Evolutionary conservation across 2,888 invertebrate species (phyloP).

Genomic region (Drosophila tripunctata): DNA sequence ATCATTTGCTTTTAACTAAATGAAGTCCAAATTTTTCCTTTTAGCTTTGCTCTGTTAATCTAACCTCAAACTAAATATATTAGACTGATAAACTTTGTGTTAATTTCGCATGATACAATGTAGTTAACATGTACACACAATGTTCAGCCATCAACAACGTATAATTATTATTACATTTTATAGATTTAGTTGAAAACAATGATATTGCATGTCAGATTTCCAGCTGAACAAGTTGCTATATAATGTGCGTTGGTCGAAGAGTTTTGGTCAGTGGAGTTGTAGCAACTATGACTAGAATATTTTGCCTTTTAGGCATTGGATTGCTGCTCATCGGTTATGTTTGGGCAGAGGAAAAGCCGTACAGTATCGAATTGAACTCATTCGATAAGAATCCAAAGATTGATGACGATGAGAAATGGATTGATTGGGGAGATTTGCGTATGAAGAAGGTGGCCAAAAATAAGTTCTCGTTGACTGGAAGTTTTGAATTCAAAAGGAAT

Average conservation of each 20-base stretch:
- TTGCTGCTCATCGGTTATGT: slow-evolving; percentile 22
- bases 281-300: slow-evolving; percentile 35
- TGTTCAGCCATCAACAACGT: slow-evolving; percentile 13
- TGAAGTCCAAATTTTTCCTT: too few relatives aligned
- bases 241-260: neutral
- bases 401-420: slow-evolving; percentile 61
- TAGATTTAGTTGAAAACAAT: slow-evolving; percentile 10
- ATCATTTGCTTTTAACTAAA: too few relatives aligned
- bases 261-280: slow-evolving; percentile 9
- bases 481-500: slow-evolving; percentile 64
- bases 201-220: slow-evolving; percentile 51
- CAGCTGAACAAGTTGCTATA: neutral
- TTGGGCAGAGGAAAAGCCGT: slow-evolving; percentile 48
- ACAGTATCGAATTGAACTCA: slow-evolving; percentile 71
- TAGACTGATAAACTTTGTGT: neutral
- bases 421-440: slow-evolving; percentile 74
- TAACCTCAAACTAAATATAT: too few relatives aligned
- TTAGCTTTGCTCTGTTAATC: too few relatives aligned
- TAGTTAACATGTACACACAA: slow-evolving; percentile 15
- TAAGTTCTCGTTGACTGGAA: slow-evolving; percentile 64
- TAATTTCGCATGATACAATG: slow-evolving; percentile 3
- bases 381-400: slow-evolving; percentile 58
- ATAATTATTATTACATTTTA: neutral
- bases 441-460: slow-evolving; percentile 71
- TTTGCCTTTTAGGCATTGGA: slow-evolving; percentile 24